phyloP scores from a whole-genome alignment of 1,140 invertebrate species.

The Oryctes rhinoceros region DNA sequence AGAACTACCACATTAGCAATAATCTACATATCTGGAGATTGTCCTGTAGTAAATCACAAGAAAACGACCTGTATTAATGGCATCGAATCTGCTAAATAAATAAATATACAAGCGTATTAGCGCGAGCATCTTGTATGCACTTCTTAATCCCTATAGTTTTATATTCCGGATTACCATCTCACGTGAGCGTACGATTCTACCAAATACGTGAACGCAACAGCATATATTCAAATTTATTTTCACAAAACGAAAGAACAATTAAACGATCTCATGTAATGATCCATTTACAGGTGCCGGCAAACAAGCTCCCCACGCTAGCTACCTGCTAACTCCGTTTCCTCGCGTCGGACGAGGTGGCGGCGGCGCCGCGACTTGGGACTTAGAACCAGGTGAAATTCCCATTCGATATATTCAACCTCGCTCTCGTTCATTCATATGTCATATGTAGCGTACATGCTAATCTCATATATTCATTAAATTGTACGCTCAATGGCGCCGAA shows the following conservation, averaged over 20 bases:
- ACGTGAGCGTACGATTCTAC: not conserved
- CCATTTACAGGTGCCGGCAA: slow-evolving; percentile 10
- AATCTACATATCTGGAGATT: not conserved
- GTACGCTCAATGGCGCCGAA: not conserved
- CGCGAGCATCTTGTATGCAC: not conserved
- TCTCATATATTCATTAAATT: not conserved
- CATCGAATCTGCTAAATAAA: not conserved
- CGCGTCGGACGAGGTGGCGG: slow-evolving; percentile 23
- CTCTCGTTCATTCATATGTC: not conserved
- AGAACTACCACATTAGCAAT: not conserved
- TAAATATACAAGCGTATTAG: not conserved
- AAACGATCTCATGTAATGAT: not conserved
- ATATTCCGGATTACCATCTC: slow-evolving; percentile 10
- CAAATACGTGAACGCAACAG: not conserved
- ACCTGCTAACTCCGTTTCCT: slow-evolving; percentile 25
- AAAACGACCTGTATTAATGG: not conserved
- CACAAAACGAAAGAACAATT: not conserved
- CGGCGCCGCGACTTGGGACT: slow-evolving; percentile 14
- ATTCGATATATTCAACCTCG: not conserved
- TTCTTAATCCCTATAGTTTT: not conserved
- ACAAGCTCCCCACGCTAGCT: not conserved
- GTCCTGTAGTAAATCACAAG: not conserved
- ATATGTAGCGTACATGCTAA: not conserved
- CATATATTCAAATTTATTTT: not conserved
- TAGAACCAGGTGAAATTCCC: slow-evolving; percentile 26